Conservation (phyloP, 2,797 vertebrate species). For the Anas georgica region DNA sequence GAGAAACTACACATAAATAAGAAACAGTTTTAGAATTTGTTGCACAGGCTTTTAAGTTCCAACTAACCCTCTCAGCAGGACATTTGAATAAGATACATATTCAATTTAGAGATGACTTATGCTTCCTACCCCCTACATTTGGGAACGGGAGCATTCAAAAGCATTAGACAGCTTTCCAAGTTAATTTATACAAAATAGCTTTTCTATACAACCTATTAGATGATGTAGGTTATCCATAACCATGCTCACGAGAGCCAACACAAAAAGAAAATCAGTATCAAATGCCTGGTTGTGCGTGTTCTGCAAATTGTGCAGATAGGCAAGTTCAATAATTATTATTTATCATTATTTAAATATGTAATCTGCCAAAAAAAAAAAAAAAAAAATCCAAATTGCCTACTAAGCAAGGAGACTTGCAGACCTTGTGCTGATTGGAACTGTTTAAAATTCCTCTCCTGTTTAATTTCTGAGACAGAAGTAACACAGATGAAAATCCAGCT, state of each 20-base stretch:
- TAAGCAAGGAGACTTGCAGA: background rate
- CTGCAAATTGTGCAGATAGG: background rate
- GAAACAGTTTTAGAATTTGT: background rate
- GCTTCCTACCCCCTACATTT: background rate
- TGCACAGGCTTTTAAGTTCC: background rate
- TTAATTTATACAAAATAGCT: background rate
- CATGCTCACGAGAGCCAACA: background rate
- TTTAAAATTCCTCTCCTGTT: conserved; percentile 18
- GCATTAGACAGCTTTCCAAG: background rate
- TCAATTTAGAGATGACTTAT: background rate
- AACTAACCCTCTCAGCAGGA: background rate
- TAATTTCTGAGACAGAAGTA: conserved; percentile 27
- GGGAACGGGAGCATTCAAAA: background rate
- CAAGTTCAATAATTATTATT: background rate
- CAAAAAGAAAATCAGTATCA: background rate
- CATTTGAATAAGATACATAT: background rate
- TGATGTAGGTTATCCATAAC: background rate
- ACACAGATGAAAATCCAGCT: background rate
- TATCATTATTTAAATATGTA: background rate
- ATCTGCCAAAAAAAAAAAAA: background rate
- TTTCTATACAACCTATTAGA: background rate
- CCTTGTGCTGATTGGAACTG: conserved; percentile 54
- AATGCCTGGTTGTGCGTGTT: background rate
- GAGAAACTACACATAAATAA: background rate
- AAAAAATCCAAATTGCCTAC: background rate